These are phyloP conservation scores for Dromococcyx pavoninus DNA, from an alignment of 2,797 vertebrate genomes.

Conservation along the genomic window DNA sequence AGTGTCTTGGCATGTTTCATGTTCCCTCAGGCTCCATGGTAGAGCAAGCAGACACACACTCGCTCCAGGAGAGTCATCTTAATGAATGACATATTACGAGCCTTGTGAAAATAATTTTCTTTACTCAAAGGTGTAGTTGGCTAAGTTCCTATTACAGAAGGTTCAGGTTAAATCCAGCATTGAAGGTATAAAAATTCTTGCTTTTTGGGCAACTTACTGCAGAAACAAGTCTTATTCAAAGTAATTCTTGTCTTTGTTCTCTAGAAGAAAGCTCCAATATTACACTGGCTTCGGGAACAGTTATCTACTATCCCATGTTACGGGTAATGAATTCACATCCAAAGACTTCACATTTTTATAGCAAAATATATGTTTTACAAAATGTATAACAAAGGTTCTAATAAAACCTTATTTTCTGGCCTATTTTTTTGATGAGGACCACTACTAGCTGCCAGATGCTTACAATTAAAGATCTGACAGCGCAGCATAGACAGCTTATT, in stretches of 20 bases:
- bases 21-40: constrained; percentile 66
- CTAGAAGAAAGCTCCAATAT: background rate
- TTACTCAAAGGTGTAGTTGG: constrained; percentile 54
- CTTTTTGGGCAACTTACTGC: constrained; percentile 29
- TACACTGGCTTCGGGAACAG: background rate
- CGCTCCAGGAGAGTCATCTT: constrained; percentile 57
- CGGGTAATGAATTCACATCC: background rate
- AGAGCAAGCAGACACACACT: constrained; percentile 65
- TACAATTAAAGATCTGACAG: background rate
- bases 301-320: background rate
- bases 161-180: constrained; percentile 58
- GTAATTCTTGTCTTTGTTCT: background rate
- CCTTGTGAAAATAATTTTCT: constrained; percentile 68
- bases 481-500: background rate
- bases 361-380: background rate
- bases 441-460: background rate
- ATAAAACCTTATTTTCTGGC: background rate
- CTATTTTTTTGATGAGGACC: background rate
- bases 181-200: constrained; percentile 57
- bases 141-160: constrained; percentile 56
- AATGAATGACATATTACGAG: constrained; percentile 71
- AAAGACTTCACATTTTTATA: background rate
- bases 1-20: constrained; percentile 74
- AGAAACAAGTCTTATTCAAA: constrained; percentile 20
- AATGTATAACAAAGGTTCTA: background rate